Conservation (phyloP, 2,113 vertebrate species). For the Alaudala cheleensis region DNA sequence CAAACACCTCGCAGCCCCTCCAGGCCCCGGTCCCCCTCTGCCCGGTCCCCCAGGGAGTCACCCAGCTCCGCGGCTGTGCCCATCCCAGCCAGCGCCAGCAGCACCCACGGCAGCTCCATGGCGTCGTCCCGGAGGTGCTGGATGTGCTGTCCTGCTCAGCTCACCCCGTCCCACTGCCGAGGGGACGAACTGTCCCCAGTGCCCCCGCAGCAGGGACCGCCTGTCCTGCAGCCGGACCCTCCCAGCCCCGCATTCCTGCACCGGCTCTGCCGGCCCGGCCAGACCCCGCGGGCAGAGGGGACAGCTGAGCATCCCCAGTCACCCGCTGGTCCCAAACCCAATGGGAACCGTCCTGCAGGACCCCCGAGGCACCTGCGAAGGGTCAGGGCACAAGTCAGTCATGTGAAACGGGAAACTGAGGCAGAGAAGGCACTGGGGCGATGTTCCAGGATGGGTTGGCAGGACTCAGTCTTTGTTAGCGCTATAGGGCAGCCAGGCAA, state of each 20-base stretch:
- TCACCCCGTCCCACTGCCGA: background rate
- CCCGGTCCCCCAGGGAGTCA: background rate
- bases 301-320: rapidly evolving
- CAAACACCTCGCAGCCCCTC: background rate
- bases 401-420: background rate
- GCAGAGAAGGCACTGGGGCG: background rate
- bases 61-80: background rate
- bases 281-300: background rate
- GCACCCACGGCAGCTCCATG: conserved; percentile 9
- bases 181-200: background rate
- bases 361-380: rapidly evolving
- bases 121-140: background rate
- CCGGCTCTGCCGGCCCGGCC: background rate
- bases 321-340: background rate
- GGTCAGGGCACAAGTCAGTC: rapidly evolving
- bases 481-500: rapidly evolving
- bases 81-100: background rate
- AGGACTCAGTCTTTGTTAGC: background rate
- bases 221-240: background rate
- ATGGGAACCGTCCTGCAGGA: background rate
- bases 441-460: rapidly evolving
- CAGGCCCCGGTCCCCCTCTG: background rate
- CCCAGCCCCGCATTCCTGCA: conserved; percentile 47
- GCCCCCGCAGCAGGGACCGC: background rate
- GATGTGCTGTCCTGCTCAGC: background rate